These are phyloP conservation scores for Sarcophaga rosellei DNA, from an alignment of 2,888 invertebrate species.

Conservation along the genomic window DNA sequence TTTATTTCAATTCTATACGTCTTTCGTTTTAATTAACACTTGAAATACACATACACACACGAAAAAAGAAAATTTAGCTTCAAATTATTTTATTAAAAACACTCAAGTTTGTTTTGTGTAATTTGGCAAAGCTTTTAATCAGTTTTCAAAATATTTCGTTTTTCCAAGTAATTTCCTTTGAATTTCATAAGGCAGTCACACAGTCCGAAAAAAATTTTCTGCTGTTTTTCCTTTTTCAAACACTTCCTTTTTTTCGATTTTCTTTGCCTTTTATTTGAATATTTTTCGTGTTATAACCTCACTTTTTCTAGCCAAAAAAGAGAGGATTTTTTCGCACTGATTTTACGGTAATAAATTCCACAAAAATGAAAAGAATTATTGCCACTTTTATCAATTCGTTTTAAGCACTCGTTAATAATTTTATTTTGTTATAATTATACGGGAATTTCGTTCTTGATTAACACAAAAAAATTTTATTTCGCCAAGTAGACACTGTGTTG, in stretches of 20 bases:
- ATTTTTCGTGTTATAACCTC: conserved; percentile 49
- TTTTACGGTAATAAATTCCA: neutral
- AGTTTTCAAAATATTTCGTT: conserved; percentile 3
- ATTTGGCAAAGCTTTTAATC: too few species aligned
- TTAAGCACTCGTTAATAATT: neutral
- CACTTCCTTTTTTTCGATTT: conserved; percentile 33
- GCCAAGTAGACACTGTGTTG: conserved; percentile 43
- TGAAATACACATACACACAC: neutral
- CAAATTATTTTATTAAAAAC: neutral
- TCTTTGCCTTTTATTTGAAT: conserved; percentile 10
- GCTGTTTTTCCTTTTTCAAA: conserved; percentile 20
- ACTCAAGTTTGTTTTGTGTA: neutral
- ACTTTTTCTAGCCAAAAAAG: conserved; percentile 41
- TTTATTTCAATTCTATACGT: conserved; percentile 14
- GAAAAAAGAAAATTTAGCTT: neutral
- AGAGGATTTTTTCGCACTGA: conserved; percentile 38
- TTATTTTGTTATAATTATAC: conserved; percentile 19
- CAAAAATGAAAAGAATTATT: neutral
- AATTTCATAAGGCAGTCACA: conserved; percentile 29
- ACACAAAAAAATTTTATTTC: conserved; percentile 3
- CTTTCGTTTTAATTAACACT: neutral
- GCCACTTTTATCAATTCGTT: neutral
- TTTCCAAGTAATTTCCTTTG: conserved; percentile 22
- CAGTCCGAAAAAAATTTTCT: conserved; percentile 32
- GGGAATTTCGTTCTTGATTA: conserved; percentile 12